These are phyloP conservation scores for Torymus auratus DNA, from an alignment of 2,888 invertebrate genomes.

Conservation along the genomic window DNA sequence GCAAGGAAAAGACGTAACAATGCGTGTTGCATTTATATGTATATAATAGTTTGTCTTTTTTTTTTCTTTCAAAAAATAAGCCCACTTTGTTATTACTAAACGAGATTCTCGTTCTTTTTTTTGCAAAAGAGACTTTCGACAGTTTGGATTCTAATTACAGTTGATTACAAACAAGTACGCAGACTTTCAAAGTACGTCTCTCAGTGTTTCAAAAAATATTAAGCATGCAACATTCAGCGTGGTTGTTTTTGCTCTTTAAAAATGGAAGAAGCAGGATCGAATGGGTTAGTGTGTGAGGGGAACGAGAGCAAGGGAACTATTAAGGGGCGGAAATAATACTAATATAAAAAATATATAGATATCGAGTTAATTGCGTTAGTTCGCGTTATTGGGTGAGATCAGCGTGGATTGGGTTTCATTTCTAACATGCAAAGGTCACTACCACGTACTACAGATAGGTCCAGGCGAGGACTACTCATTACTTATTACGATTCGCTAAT, in stretches of 20 bases:
- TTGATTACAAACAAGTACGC: conserved; percentile 73
- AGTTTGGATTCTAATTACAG: conserved; percentile 47
- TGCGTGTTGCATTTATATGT: conserved; percentile 19
- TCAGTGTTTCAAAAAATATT: conserved; percentile 59
- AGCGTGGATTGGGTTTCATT: conserved; percentile 53
- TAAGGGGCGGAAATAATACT: not conserved
- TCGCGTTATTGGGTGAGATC: conserved; percentile 43
- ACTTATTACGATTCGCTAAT: conserved; percentile 64
- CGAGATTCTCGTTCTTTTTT: conserved; percentile 15
- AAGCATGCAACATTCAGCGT: conserved; percentile 72
- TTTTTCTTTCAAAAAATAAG: conserved; percentile 33
- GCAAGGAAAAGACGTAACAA: conserved; percentile 41
- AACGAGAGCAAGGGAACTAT: conserved; percentile 50
- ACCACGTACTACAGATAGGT: conserved; percentile 68
- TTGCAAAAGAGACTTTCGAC: conserved; percentile 29
- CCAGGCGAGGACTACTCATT: conserved; percentile 61
- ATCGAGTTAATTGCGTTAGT: conserved; percentile 50
- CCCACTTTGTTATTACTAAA: conserved; percentile 16
- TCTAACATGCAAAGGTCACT: conserved; percentile 74
- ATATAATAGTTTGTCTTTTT: conserved; percentile 16
- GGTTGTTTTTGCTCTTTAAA: conserved; percentile 50
- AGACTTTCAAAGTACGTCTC: conserved; percentile 63
- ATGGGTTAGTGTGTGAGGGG: conserved; percentile 15
- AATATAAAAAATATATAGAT: conserved; percentile 31
- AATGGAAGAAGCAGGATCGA: conserved; percentile 52